Base-by-base conservation (phyloP, 2,797 vertebrate species). In the Cirrhinus mrigala region DNA sequence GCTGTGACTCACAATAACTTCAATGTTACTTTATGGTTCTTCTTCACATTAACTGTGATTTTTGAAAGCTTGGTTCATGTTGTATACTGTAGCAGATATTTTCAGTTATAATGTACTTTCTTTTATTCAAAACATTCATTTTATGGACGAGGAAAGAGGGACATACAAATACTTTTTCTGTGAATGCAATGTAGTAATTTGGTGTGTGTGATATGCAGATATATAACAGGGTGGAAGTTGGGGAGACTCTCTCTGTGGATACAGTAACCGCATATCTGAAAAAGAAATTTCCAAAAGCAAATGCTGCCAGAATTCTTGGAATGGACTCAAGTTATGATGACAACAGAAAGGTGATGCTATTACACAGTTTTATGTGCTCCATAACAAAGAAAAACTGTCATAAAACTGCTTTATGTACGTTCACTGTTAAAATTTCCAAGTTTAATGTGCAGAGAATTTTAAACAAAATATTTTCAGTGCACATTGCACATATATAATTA, bases 301-400 rank as follows among this genome's bases (percentile, higher is more conserved):
- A 94, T 81, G 74, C 95, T 90, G 92, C 94, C 90, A 95, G 94
- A 90, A 95, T 99, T 91, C 91, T 98, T 1, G 96, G 92, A 79
- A 58, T 89, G 73, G 88, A 95, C 81, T 98, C 98, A 0, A 94
- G 94, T 54, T 97, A 97, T 18, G 97, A 98, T 88, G 90, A 93
- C 84, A 95, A 94, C 79, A 96, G 98, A 90, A 96, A 94, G 95
- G 98, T 98, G 94, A 18, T 60, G 12, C 22, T 37, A 80, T n/a
- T 37, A 74, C 1, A 83, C 6, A 15, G 27, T 22, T 20, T 37
- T 50, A 50, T 82, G 16, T 56, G 16, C 8, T 46, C 11, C 40
- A 4, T 16, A 3, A 50, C 29, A 52, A 52, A 46, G 2, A 50
- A 5, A 73, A 60, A 46, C 60, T 70, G 6, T 8, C 12, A 73